phyloP scores from a whole-genome alignment of 2,113 vertebrate species.

The Lasiurus borealis region DNA sequence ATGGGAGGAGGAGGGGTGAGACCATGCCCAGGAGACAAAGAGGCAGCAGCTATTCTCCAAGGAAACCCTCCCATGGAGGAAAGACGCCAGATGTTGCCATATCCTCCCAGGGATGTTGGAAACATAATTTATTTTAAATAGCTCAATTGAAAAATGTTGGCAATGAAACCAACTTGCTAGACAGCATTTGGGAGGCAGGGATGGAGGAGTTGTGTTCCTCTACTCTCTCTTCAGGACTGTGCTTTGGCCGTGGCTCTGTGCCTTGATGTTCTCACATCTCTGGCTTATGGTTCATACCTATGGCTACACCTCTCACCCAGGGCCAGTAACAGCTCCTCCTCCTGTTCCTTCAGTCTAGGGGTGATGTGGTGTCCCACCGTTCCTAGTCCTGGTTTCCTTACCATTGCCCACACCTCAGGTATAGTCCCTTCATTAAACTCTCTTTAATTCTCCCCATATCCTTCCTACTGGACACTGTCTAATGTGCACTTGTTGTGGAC shows the following conservation, averaged over 20 bases:
- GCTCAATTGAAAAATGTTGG: background rate
- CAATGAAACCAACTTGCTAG: background rate
- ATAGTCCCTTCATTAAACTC: background rate
- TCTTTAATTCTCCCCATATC: background rate
- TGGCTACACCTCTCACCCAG: background rate
- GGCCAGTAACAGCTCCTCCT: background rate
- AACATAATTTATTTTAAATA: background rate
- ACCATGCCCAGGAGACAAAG: background rate
- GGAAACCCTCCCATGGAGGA: background rate
- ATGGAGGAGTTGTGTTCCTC: background rate
- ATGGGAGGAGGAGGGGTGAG: accelerated
- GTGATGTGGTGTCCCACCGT: background rate
- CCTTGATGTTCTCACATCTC: background rate
- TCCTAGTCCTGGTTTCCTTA: background rate
- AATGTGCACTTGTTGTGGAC: background rate
- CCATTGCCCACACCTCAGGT: background rate
- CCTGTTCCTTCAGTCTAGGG: background rate
- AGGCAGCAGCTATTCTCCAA: background rate
- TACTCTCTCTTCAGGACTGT: background rate
- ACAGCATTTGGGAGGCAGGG: background rate
- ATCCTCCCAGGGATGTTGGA: background rate
- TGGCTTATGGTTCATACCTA: too few species aligned
- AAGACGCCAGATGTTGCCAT: background rate
- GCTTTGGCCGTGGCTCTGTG: background rate
- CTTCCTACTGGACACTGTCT: background rate